These are phyloP conservation scores for Pyxicephalus adspersus DNA, from an alignment of 2,113 vertebrate species.

Conservation along the genomic window DNA sequence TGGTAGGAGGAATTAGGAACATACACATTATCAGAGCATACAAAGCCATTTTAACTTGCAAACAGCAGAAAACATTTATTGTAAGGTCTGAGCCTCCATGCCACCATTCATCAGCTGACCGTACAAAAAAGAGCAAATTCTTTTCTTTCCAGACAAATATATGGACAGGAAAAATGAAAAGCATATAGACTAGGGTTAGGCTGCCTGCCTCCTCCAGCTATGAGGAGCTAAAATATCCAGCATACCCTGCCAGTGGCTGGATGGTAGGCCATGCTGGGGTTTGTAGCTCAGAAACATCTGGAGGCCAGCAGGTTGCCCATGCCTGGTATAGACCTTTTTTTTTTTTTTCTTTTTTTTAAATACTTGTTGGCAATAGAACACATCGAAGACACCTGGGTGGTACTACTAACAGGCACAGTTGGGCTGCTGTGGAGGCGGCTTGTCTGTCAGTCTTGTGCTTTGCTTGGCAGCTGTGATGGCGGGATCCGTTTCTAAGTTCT, in stretches of 20 bases:
- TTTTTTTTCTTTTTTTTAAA: conserved; percentile 63
- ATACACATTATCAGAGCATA: conserved; percentile 38
- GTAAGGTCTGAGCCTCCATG: conserved; percentile 34
- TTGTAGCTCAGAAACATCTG: too few relatives aligned
- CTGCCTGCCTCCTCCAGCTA: too few relatives aligned
- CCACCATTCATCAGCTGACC: conserved; percentile 43
- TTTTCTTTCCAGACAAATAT: conserved; percentile 31
- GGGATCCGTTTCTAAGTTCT: conserved; percentile 88
- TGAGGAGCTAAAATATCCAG: too few relatives aligned
- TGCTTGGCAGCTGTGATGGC: conserved; percentile 83
- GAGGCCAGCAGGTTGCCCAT: too few relatives aligned
- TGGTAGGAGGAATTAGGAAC: not conserved
- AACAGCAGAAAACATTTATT: conserved; percentile 50
- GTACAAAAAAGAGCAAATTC: conserved; percentile 45
- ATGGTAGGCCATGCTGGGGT: too few relatives aligned
- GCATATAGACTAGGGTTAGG: conserved; percentile 65
- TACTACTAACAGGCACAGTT: conserved; percentile 89
- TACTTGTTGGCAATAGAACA: conserved; percentile 71
- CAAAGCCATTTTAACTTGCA: conserved; percentile 43
- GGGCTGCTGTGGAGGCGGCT: conserved; percentile 84
- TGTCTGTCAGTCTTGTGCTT: conserved; percentile 88
- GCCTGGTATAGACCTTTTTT: not conserved
- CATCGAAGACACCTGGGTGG: conserved; percentile 59
- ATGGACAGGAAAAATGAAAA: conserved; percentile 64
- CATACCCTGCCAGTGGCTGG: too few relatives aligned